Percentiles rank a stretch among this genome's conserved stretches.
Conservation (phyloP, 2,888 invertebrate species). For the Lobophora halterata region DNA sequence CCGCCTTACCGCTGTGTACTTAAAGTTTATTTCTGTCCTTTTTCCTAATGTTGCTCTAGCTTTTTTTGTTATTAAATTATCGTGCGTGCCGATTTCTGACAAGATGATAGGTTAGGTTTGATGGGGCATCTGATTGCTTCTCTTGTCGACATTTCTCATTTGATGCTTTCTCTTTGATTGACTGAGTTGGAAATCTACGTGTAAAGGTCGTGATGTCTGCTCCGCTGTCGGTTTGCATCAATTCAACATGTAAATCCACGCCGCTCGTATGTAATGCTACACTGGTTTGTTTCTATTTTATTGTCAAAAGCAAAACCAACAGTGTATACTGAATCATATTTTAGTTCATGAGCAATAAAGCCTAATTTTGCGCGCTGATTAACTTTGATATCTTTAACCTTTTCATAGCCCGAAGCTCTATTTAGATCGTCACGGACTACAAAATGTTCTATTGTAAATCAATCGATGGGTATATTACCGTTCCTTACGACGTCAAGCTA, state of each 20-base stretch:
- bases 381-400: slow-evolving; percentile 28
- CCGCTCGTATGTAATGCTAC: slow-evolving; percentile 13
- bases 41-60: slow-evolving; percentile 55
- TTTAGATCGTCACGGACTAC: slow-evolving; percentile 31
- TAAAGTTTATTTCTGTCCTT: slow-evolving; percentile 60
- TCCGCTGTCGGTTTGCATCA: slow-evolving; percentile 31
- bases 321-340: slow-evolving; percentile 5
- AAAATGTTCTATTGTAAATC: slow-evolving; percentile 35
- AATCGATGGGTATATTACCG: slow-evolving; percentile 38
- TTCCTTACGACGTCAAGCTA: slow-evolving; percentile 34
- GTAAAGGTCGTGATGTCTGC: slow-evolving; percentile 52
- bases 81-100: slow-evolving; percentile 79
- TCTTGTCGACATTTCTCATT: slow-evolving; percentile 72
- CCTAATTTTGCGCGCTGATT: slow-evolving; percentile 20
- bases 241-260: slow-evolving; percentile 12
- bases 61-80: slow-evolving; percentile 78
- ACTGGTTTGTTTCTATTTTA: slow-evolving; percentile 17
- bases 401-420: slow-evolving; percentile 21
- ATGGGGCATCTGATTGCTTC: slow-evolving; percentile 77
- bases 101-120: slow-evolving; percentile 78
- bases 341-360: slow-evolving; percentile 7
- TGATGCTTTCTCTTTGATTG: slow-evolving; percentile 78
- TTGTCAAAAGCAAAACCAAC: slow-evolving; percentile 11
- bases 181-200: slow-evolving; percentile 61
- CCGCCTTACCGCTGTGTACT: slow-evolving; percentile 49